Base-by-base conservation (phyloP, 30 jellyfish, hydroid and myxozoan species). In the Morbakka virulenta region DNA sequence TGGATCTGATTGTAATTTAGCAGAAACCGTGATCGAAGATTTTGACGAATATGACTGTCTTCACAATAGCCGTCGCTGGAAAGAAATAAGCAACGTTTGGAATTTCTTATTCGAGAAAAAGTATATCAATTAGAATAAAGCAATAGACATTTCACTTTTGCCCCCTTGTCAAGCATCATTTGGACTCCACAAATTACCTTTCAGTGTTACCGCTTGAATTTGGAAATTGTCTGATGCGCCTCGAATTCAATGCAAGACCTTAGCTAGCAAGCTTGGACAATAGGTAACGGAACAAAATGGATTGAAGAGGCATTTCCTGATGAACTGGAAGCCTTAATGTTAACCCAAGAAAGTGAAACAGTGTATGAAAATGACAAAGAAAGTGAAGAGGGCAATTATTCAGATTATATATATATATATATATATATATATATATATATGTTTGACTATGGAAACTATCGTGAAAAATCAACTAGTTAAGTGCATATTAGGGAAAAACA, bases 121-220 rank as follows among this genome's bases (percentile, higher is more conserved):
- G 22, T 30, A 4, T 9, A 25, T 26, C 21, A 64, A 53, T 20
- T 32, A 64, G 64, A 6, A 36, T 69, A 6, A 31, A 32, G 29
- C 31, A 12, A 36, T 69, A 14, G 81, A 69, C 28, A 31, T 69
- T 6, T 69, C 81, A 32, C 31, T 69, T 3, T 14, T 69, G 6
- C 81, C 81, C 22, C 81, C 76, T 2, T 69, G 81, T 27, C 72
- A 32, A 26, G 3, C 81, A 69, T 26, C 81, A 11, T 69, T 69
- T 22, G 22, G 74, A 36, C 76, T 64, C 4, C 76, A 64, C 76
- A 64, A 52, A 64, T 6, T 28, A 27, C 76, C 24, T 32, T 20
- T 74, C 4, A 69, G 35, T 26, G 72, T 31, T 69, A 28, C 35
- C 4, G 81, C 81, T 20, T 29, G 81, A 32, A 69, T 69, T 26